Base-by-base conservation (phyloP, 2,113 vertebrate species). In the Panurus biarmicus region DNA sequence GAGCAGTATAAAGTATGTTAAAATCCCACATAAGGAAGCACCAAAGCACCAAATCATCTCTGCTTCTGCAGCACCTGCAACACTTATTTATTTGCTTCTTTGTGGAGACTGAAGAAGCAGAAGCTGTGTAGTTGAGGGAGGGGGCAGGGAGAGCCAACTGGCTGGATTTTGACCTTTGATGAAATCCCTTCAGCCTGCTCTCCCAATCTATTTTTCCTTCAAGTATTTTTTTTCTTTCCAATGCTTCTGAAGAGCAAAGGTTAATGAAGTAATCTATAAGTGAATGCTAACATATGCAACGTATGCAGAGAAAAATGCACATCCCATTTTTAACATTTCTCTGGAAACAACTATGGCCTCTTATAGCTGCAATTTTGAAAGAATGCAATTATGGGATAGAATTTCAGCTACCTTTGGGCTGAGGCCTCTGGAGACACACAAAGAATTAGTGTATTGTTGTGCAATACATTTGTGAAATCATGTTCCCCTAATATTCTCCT, bases 341-440 rank as follows among this genome's bases (percentile, higher is more conserved):
- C 92, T 89, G 77, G 67, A 89, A 87, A 74, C 66, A 96, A 88
- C 85, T 78, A 80, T 20, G 54, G 83, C 90, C 95, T 96, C 90
- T 89, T 71, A 85, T 35, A 89, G 90, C 76, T 47, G 85, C 92
- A 94, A 96, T 96, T 97, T 97, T 81, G 86, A 84, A 92, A 95
- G 95, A 95, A 96, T 87, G 54, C 42, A 93, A 89, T 91, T 96
- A 92, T 70, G 73, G 58, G 72, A 66, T 95, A 95, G 85, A 94
- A 94, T 95, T 97, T 95, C 91, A 96, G 78, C 80, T 95, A 93
- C 88, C 94, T 96, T 95, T 94, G 81, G 77, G n/a, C 50, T 88
- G 66, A 83, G 85, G 78, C 89, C 72, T 94, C 89, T 61, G 38
- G 83, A 94, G 72, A 79, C 84, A 83, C 8, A 95, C 87, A 93